A percentile compares a stretch with the other conserved stretches of the same genome.
These are phyloP conservation scores for Zygogramma bicolorata DNA, from an alignment of 2,888 invertebrate species.

Conservation along the genomic window DNA sequence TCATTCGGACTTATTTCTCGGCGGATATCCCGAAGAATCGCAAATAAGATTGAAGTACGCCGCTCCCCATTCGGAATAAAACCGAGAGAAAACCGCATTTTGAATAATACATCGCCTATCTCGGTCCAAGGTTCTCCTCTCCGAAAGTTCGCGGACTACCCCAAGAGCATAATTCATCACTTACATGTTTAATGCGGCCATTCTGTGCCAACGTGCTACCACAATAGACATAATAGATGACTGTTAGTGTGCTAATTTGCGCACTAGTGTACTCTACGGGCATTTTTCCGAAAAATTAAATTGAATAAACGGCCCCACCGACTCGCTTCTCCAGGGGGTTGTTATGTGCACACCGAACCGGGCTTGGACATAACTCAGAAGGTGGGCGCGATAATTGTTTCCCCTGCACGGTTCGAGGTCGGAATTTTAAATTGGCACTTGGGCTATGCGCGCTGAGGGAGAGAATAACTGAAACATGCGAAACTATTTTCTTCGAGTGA, in stretches of 20 bases:
- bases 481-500: too few species aligned
- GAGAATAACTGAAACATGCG: background rate
- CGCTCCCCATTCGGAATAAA: background rate
- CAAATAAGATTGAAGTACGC: background rate
- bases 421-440: background rate
- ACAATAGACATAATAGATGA: slow-evolving; percentile 56
- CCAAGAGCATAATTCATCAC: slow-evolving; percentile 54
- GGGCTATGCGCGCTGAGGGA: background rate
- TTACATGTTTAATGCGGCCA: slow-evolving; percentile 55
- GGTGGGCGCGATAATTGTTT: slow-evolving; percentile 25
- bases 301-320: slow-evolving; percentile 50
- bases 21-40: background rate
- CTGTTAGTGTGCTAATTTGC: slow-evolving; percentile 55
- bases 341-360: slow-evolving; percentile 35
- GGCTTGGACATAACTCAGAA: slow-evolving; percentile 26
- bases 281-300: slow-evolving; percentile 52
- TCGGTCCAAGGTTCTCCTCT: background rate
- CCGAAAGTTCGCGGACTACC: slow-evolving; percentile 23
- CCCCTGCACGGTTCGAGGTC: background rate
- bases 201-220: slow-evolving; percentile 53
- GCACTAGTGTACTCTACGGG: slow-evolving; percentile 35
- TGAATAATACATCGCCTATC: slow-evolving; percentile 12
- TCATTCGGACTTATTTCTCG: background rate
- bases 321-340: slow-evolving; percentile 38
- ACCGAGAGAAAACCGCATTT: slow-evolving; percentile 7